Base-by-base conservation (phyloP, 1,140 invertebrate species). In the Diabrotica undecimpunctata region DNA sequence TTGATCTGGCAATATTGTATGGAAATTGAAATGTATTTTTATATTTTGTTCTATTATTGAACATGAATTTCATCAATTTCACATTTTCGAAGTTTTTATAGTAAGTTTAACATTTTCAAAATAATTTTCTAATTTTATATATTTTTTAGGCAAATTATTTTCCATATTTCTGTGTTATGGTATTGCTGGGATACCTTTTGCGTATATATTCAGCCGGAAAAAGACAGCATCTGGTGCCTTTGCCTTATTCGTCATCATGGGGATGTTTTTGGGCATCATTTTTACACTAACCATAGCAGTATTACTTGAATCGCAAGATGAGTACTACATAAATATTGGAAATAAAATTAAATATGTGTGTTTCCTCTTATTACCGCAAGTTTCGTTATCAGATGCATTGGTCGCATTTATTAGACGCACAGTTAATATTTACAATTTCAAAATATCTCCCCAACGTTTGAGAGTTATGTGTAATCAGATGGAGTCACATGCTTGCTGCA, bases 151-250 rank as follows among this genome's bases (percentile, higher is more conserved):
- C 9, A 12, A 25, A 8, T 25, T 77, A 35, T 63, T 68, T 7
- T 11, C 66, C 10, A 68, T 76, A 14, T 55, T 75, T 11, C 6
- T 70, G 7, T 12, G 62, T 4, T 77, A 76, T 60, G 72, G 71
- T 14, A 6, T 71, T 9, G 57, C 64, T 50, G 64, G 66, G 25
- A 70, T 78, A 53, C 77, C 75, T 14, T 74, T 70, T 39, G 57
- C 70, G 0, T 78, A 76, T 62, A 35, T 78, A 50, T 77, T 78
- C 55, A 71, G 67, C 52, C 69, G 72, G 52, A 74, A 67, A 52
- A 74, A 72, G 57, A 72, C 72, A 13, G 66, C 70, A 13, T 69
- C 73, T 4, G 62, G 69, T 14, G 73, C 67, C 13, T 74, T 72
- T 52, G 69, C 71, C 3, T 7, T 69, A 6, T 70, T 77, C 37